Conservation (phyloP, 30 jellyfish, hydroid and myxozoan genomes). For the Hydra vulgaris region DNA sequence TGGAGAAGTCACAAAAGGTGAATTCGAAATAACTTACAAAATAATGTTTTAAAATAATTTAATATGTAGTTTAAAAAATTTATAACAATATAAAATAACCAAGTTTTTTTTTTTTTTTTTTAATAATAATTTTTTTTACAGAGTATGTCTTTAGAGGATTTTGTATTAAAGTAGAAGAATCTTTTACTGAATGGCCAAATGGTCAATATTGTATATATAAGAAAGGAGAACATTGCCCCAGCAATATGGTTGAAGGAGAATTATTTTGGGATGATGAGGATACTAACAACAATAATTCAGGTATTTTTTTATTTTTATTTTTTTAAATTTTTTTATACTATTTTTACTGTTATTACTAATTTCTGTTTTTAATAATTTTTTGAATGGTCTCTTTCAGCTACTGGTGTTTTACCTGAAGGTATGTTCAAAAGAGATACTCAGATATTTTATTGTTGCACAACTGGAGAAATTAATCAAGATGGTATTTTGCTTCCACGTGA, state of each 20-base stretch:
- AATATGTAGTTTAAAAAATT: too few species aligned
- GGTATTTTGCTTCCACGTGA: slow-evolving; percentile 26
- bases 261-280: slow-evolving; percentile 44
- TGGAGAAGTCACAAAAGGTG: slow-evolving; percentile 38
- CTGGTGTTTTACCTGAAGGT: slow-evolving; percentile 25
- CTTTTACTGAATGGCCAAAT: slow-evolving; percentile 10
- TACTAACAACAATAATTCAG: slow-evolving; percentile 11
- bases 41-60: too few species aligned
- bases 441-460: slow-evolving; percentile 12
- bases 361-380: too few species aligned
- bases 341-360: too few species aligned
- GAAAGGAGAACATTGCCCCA: slow-evolving; percentile 22
- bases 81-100: too few species aligned
- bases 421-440: slow-evolving; percentile 30
- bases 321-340: neutral
- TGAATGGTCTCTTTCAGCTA: too few species aligned
- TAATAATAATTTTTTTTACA: neutral
- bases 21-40: too few species aligned
- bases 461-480: neutral
- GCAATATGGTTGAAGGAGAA: slow-evolving; percentile 8
- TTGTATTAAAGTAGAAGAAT: slow-evolving; percentile 9
- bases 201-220: slow-evolving; percentile 30
- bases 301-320: neutral
- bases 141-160: slow-evolving; percentile 1
- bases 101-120: too few species aligned